These are phyloP conservation scores for Ennomos fuscantarius DNA, from an alignment of 2,888 invertebrate species.

Conservation along the genomic window DNA sequence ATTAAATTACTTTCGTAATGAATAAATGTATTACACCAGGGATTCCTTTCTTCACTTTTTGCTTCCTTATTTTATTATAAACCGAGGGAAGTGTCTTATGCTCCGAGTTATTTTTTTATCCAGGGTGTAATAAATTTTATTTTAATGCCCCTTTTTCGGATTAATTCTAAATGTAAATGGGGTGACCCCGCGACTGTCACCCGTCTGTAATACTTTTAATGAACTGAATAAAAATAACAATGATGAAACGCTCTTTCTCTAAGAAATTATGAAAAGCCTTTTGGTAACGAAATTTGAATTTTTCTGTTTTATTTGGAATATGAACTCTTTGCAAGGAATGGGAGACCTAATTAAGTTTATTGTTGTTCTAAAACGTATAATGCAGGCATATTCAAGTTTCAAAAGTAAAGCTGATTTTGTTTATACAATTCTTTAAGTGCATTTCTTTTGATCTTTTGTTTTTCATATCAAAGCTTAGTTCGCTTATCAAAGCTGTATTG, in stretches of 20 bases:
- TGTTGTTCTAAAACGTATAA: conserved; percentile 13
- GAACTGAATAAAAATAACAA: conserved; percentile 52
- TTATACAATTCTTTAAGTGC: too few relatives aligned
- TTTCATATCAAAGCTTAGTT: too few relatives aligned
- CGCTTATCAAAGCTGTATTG: too few relatives aligned
- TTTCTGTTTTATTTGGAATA: conserved; percentile 21
- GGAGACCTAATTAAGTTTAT: conserved; percentile 22
- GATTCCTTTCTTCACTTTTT: conserved; percentile 66
- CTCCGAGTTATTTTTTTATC: conserved; percentile 64
- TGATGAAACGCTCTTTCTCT: conserved; percentile 39
- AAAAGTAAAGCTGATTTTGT: too few relatives aligned
- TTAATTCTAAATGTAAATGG: conserved; percentile 71
- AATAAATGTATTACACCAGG: conserved; percentile 77
- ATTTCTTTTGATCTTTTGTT: too few relatives aligned
- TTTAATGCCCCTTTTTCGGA: conserved; percentile 60
- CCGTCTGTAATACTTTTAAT: conserved; percentile 56
- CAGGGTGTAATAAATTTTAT: conserved; percentile 69
- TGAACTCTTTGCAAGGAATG: conserved; percentile 11
- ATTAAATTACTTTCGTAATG: conserved; percentile 76
- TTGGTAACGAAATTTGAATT: conserved; percentile 27
- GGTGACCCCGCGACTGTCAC: conserved; percentile 54
- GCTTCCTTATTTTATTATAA: conserved; percentile 67
- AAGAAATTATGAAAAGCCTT: conserved; percentile 28
- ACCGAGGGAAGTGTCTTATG: conserved; percentile 68
- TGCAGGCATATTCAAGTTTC: too few relatives aligned